Conservation (phyloP, 2,113 vertebrate species). For the Aptenodytes patagonicus region DNA sequence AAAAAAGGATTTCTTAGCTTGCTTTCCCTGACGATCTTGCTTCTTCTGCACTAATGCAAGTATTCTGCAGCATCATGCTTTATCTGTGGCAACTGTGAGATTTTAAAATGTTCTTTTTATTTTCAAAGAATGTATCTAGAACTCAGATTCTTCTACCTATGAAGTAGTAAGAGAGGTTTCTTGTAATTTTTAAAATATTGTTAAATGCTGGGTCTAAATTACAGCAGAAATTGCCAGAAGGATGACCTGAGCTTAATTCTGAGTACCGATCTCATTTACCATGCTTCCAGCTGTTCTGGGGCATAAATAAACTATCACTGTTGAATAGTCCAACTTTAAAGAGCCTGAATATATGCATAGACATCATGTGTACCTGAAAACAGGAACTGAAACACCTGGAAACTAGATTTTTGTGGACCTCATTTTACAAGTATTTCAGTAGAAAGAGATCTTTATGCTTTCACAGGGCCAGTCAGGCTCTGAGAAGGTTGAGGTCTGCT, state of each 20-base stretch:
- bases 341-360: neutral
- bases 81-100: neutral
- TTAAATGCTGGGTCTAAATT: neutral
- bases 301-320: neutral
- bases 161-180: neutral
- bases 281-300: neutral
- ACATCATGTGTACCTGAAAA: neutral
- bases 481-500: neutral
- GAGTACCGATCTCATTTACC: neutral
- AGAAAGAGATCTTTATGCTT: neutral
- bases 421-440: neutral
- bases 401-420: neutral
- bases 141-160: neutral
- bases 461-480: neutral
- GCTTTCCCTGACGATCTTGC: neutral
- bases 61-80: neutral
- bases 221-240: neutral
- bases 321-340: neutral
- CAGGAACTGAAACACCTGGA: neutral
- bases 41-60: conserved; percentile 2
- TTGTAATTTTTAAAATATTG: neutral
- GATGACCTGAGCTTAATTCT: neutral
- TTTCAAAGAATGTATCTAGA: neutral
- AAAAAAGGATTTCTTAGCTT: neutral
- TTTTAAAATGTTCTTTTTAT: neutral